Evolutionary conservation across 2,888 invertebrate species (phyloP).

Genomic region (Machimus rusticus): DNA sequence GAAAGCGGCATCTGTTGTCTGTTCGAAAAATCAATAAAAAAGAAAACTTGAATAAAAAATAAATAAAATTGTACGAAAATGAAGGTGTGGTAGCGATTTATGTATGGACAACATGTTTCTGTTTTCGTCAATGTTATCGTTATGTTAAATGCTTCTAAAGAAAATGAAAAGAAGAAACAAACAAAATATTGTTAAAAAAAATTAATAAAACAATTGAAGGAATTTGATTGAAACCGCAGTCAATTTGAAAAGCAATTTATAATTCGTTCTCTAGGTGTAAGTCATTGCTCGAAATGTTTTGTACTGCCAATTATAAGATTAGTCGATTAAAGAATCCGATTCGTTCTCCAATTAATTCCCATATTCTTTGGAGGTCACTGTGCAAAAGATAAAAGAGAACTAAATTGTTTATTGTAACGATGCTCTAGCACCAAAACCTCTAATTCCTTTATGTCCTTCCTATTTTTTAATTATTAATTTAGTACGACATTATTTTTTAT

Average conservation of each 20-base stretch:
- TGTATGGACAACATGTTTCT: background rate
- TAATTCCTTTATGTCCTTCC: background rate
- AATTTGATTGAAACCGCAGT: conserved; percentile 1
- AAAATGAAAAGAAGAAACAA: background rate
- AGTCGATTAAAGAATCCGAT: conserved; percentile 23
- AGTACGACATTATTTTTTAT: too few relatives aligned
- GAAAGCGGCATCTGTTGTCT: background rate
- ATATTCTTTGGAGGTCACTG: background rate
- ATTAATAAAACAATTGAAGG: background rate
- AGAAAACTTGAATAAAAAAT: background rate
- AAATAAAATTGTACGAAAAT: background rate
- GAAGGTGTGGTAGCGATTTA: background rate
- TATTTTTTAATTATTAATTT: too few relatives aligned
- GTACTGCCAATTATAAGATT: conserved; percentile 40
- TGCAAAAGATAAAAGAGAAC: background rate
- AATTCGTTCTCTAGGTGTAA: conserved; percentile 20
- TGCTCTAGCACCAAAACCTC: background rate
- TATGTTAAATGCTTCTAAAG: background rate
- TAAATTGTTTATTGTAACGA: background rate
- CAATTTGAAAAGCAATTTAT: conserved; percentile 12
- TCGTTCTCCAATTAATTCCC: background rate
- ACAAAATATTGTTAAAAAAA: background rate
- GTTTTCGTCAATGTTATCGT: background rate
- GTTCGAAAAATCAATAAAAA: background rate
- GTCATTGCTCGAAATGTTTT: conserved; percentile 39